Conservation (phyloP, 2,888 invertebrate genomes). For the Euplexia lucipara region DNA sequence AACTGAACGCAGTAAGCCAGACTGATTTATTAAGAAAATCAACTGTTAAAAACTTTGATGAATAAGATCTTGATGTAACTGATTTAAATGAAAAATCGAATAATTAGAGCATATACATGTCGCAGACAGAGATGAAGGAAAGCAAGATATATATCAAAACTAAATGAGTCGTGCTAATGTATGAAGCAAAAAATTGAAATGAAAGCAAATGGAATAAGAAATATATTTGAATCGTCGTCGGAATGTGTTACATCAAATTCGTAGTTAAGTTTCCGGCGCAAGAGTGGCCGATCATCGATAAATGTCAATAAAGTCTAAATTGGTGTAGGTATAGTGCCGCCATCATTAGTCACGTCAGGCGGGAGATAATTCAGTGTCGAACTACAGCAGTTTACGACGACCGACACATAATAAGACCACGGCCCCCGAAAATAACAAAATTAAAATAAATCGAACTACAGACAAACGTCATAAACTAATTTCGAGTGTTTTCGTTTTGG, state of each 20-base stretch:
- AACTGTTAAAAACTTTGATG: slow-evolving; percentile 4
- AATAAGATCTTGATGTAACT: slow-evolving; percentile 32
- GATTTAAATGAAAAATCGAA: slow-evolving; percentile 37
- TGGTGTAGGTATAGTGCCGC: slow-evolving; percentile 67
- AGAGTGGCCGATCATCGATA: slow-evolving; percentile 76
- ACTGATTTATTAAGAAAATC: neutral
- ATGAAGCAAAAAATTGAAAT: slow-evolving; percentile 11
- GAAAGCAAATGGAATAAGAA: slow-evolving; percentile 6
- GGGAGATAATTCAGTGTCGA: slow-evolving; percentile 87
- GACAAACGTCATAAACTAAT: slow-evolving; percentile 91
- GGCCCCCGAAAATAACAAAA: slow-evolving; percentile 89
- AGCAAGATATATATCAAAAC: slow-evolving; percentile 36
- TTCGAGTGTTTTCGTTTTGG: slow-evolving; percentile 90
- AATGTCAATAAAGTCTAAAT: slow-evolving; percentile 80
- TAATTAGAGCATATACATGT: slow-evolving; percentile 27
- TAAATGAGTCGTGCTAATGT: slow-evolving; percentile 20
- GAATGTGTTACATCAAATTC: slow-evolving; percentile 34
- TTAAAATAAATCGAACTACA: slow-evolving; percentile 91
- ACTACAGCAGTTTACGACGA: slow-evolving; percentile 78
- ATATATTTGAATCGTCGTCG: slow-evolving; percentile 1
- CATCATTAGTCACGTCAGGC: slow-evolving; percentile 82
- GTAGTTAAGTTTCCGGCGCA: slow-evolving; percentile 52
- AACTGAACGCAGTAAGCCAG: neutral
- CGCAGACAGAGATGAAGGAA: slow-evolving; percentile 24
- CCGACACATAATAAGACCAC: slow-evolving; percentile 84